Evolutionary conservation across 2,797 vertebrate genomes (phyloP).

Genomic region (Hydrocynus forskahlii): DNA sequence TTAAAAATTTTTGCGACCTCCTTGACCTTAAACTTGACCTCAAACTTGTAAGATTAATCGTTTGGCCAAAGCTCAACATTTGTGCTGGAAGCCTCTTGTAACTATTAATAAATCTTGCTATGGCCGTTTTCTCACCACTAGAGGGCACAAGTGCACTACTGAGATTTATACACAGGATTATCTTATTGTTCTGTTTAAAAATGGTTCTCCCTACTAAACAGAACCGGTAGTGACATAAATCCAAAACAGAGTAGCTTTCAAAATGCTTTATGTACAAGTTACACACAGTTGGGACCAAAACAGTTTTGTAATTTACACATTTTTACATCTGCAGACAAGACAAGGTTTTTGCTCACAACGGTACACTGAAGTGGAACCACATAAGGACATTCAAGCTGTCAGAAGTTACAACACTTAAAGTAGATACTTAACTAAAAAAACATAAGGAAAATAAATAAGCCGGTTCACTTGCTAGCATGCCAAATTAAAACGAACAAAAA

Average conservation of each 20-base stretch:
- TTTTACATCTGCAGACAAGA: constrained; percentile 80
- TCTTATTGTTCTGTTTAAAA: not conserved
- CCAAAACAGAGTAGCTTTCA: constrained; percentile 64
- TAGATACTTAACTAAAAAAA: constrained; percentile 62
- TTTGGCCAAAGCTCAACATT: too few relatives aligned
- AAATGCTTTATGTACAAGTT: constrained; percentile 85
- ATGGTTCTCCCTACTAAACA: not conserved
- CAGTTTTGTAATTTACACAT: constrained; percentile 78
- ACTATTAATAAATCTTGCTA: not conserved
- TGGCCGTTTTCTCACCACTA: constrained; percentile 4
- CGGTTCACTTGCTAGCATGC: constrained; percentile 68
- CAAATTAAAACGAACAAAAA: constrained; percentile 58
- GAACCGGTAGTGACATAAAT: not conserved
- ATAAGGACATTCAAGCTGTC: constrained; percentile 75
- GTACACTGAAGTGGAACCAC: constrained; percentile 72
- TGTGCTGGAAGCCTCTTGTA: too few relatives aligned
- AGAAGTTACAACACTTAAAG: constrained; percentile 70
- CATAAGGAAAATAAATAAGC: constrained; percentile 61
- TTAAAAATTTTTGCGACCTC: too few relatives aligned
- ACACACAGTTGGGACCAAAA: constrained; percentile 75
- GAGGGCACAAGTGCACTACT: constrained; percentile 6
- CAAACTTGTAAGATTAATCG: too few relatives aligned
- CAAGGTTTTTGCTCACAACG: constrained; percentile 75
- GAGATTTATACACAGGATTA: not conserved
- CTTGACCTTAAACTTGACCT: too few relatives aligned